These are phyloP conservation scores for Clarias gariepinus DNA, from an alignment of 2,113 vertebrate genomes.

Conservation along the genomic window DNA sequence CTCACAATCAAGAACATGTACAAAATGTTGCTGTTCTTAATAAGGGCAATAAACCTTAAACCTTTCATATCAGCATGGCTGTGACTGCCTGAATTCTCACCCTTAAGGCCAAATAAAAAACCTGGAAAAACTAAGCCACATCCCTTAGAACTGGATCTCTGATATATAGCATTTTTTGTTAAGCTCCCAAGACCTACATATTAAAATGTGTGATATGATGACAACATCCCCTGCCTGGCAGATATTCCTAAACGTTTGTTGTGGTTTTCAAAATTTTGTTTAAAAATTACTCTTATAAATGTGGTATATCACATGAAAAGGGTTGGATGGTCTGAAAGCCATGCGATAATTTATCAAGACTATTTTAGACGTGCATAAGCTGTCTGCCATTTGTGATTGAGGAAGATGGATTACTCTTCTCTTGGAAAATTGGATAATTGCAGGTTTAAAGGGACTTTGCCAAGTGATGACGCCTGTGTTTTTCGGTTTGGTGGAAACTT, in stretches of 20 bases:
- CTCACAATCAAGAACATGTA: background rate
- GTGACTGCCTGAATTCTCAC: background rate
- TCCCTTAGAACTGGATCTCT: background rate
- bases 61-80: background rate
- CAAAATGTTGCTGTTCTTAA: background rate
- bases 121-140: background rate
- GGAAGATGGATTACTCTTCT: slow-evolving; percentile 7
- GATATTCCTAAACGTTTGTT: background rate
- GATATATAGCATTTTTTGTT: background rate
- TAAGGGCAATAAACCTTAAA: background rate
- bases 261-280: slow-evolving; percentile 1
- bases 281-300: background rate
- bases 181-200: background rate
- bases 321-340: background rate
- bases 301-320: background rate
- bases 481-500: background rate
- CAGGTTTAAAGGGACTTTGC: slow-evolving; percentile 2
- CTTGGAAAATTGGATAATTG: slow-evolving; percentile 14
- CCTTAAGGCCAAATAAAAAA: background rate
- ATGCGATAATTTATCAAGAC: slow-evolving; percentile 8
- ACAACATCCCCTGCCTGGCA: background rate
- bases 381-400: background rate
- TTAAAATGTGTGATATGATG: background rate
- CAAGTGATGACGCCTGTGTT: background rate
- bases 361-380: background rate